phyloP scores from a whole-genome alignment of 1,140 invertebrate species.

The Lithobius niger region DNA sequence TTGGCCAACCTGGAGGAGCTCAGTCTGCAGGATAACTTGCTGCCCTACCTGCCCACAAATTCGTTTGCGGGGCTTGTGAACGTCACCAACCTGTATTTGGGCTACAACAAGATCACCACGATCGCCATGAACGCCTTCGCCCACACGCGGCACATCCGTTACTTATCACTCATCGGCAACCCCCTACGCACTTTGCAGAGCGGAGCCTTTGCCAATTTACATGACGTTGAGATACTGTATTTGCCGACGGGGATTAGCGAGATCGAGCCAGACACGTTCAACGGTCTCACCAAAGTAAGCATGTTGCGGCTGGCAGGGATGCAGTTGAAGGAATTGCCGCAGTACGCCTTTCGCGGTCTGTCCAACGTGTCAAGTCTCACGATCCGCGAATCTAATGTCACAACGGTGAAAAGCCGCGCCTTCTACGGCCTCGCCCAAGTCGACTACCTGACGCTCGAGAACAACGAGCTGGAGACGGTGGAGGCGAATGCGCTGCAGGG shows the following conservation, averaged over 20 bases:
- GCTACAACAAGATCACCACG: conserved; percentile 13
- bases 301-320: conserved; percentile 4
- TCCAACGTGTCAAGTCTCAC: neutral
- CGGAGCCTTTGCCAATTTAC: conserved; percentile 1
- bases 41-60: conserved; percentile 9
- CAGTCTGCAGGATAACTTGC: conserved; percentile 15
- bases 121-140: conserved; percentile 14
- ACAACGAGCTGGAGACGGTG: conserved; percentile 10
- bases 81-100: conserved; percentile 11
- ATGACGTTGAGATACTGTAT: conserved; percentile 1
- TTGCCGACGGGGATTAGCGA: neutral
- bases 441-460: conserved; percentile 12
- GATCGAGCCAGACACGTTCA: conserved; percentile 7
- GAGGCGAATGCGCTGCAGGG: conserved; percentile 10
- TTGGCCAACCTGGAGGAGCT: conserved; percentile 14
- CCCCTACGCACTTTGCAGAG: neutral
- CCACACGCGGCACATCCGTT: neutral
- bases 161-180: conserved; percentile 5
- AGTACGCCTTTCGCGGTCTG: conserved; percentile 7
- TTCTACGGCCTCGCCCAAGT: conserved; percentile 11
- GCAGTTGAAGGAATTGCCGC: neutral
- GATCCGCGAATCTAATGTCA: conserved; percentile 2
- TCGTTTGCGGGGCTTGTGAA: conserved; percentile 10
- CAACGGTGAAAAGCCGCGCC: conserved; percentile 1
- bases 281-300: conserved; percentile 3